Evolutionary conservation across 1,140 invertebrate species (phyloP).

Genomic region (Cheumatopsyche charites): DNA sequence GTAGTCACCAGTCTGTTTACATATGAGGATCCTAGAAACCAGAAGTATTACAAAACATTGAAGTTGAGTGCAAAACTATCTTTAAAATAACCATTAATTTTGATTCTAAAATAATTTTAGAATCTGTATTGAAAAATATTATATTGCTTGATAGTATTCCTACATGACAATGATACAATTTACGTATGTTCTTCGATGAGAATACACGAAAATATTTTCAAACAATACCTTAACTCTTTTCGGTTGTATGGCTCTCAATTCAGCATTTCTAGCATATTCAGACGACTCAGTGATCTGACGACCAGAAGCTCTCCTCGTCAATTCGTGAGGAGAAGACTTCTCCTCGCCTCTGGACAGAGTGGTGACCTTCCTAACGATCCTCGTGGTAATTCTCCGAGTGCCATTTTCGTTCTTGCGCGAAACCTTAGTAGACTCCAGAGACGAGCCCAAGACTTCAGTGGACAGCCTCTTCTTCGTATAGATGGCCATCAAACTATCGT

Average conservation of each 20-base stretch:
- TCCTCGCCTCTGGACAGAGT: slow-evolving; percentile 88
- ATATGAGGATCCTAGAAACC: too few species aligned
- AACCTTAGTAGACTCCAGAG: slow-evolving; percentile 79
- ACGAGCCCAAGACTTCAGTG: slow-evolving; percentile 83
- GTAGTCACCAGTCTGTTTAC: too few species aligned
- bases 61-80: too few species aligned
- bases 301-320: slow-evolving; percentile 62
- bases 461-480: slow-evolving; percentile 81
- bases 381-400: slow-evolving; percentile 80
- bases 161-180: too few species aligned
- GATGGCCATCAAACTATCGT: slow-evolving; percentile 69
- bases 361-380: slow-evolving; percentile 88
- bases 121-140: too few species aligned
- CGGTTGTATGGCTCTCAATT: slow-evolving; percentile 59
- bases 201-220: background rate
- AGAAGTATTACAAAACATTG: too few species aligned
- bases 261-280: slow-evolving; percentile 59
- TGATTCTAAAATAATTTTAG: too few species aligned
- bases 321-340: slow-evolving; percentile 73
- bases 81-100: too few species aligned
- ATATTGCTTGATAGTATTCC: too few species aligned
- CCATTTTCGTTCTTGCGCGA: slow-evolving; percentile 76
- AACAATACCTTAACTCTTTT: slow-evolving; percentile 66
- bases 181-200: too few species aligned
- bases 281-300: slow-evolving; percentile 60